These are phyloP conservation scores for Grammomys surdaster DNA, from an alignment of 2,113 vertebrate genomes.

Conservation along the genomic window DNA sequence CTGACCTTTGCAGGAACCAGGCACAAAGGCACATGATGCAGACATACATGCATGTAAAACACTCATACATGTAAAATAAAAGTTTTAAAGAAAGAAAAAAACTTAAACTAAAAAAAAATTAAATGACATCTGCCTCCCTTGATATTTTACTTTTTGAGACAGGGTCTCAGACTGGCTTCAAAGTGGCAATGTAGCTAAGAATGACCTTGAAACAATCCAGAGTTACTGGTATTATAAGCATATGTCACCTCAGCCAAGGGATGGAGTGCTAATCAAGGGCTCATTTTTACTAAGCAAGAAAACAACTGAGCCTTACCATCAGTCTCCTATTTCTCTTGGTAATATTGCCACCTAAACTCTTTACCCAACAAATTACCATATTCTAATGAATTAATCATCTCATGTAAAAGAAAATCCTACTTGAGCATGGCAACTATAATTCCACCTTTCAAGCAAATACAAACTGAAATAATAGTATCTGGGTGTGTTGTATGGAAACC, in stretches of 20 bases:
- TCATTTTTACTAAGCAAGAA: neutral
- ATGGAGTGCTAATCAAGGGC: neutral
- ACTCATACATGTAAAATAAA: neutral
- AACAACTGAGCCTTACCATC: neutral
- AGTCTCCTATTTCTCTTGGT: neutral
- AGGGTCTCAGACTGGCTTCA: neutral
- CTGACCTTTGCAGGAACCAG: neutral
- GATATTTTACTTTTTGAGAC: neutral
- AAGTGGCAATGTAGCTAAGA: neutral
- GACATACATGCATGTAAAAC: neutral
- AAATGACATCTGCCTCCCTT: neutral
- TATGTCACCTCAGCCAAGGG: neutral
- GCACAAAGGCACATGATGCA: neutral
- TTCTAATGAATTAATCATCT: neutral
- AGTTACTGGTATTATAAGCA: neutral
- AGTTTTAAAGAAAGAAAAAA: neutral
- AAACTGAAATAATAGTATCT: constrained; percentile 35
- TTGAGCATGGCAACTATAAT: neutral
- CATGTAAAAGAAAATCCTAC: neutral
- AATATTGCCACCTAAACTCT: neutral
- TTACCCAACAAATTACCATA: neutral
- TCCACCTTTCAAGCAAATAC: constrained; percentile 4
- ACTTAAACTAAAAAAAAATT: neutral
- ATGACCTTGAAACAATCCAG: neutral
- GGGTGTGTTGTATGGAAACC: neutral